Evolutionary conservation across 1,140 invertebrate genomes (phyloP), one percentile per base, ranked within the genome.

Genomic region (Drosophila trapezifrons): DNA sequence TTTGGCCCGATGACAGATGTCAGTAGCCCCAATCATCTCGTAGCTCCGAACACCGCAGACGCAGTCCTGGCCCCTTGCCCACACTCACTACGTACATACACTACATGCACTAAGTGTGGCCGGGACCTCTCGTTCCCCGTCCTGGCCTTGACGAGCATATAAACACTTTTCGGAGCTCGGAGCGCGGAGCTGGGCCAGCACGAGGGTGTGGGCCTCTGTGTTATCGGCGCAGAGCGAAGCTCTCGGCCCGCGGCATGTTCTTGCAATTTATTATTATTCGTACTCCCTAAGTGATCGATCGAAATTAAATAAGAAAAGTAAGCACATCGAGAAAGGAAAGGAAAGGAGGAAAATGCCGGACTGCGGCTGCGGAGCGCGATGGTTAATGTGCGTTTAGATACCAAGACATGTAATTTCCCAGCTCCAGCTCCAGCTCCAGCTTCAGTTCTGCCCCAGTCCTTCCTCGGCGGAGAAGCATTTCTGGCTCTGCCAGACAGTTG

Each of bases 241-340:
- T 85, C 46, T 63, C 62, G 32, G 55, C 83, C 78, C 46, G 78
- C 70, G 76, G 82, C 82, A 62, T 76, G 65, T 70, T 76, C 66
- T 54, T 76, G 82, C 76, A 82, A 87, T 87, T 86, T 86, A 82
- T 86, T 77, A 85, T 85, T 86, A 86, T 85, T 87, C 83, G 78
- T 69, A 78, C 78, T 85, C 78, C 85, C 80, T 85, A 85, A 86
- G 82, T 86, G 82, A 86, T 86, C 82, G 82, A 86, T 86, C 82
- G 82, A 86, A 86, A 86, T 86, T 86, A 86, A 86, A 86, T 86
- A 86, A 86, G 82, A 86, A 82, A 86, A 81, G 82, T 85, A 85
- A 80, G 74, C 80, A 57, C 43, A 82, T 59, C 71, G 79, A 54
- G 58, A 60, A 67, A 64, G 54, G 60, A 55, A 66, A 63, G 42